These are phyloP conservation scores for Agriopis marginaria DNA, from an alignment of 2,888 invertebrate genomes.

Conservation along the genomic window DNA sequence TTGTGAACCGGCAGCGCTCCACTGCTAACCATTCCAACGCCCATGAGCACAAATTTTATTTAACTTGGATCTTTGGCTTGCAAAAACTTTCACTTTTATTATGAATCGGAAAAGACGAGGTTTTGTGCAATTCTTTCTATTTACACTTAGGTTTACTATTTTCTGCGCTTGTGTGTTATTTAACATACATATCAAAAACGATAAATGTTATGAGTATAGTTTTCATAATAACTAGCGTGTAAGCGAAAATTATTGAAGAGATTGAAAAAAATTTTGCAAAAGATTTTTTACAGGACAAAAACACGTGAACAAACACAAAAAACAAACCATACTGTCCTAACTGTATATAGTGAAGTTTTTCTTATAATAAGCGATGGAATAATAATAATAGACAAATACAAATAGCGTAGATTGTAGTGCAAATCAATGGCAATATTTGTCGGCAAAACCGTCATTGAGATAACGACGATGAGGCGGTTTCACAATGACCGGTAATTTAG, in stretches of 20 bases:
- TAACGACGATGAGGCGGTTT: slow-evolving; percentile 61
- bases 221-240: background rate
- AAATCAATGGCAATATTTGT: slow-evolving; percentile 70
- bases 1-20: slow-evolving; percentile 57
- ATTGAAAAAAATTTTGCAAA: slow-evolving; percentile 5
- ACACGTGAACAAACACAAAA: too few relatives aligned
- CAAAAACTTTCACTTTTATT: slow-evolving; percentile 39
- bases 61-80: slow-evolving; percentile 57
- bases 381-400: slow-evolving; percentile 37
- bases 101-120: slow-evolving; percentile 4
- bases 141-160: background rate
- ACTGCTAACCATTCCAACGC: slow-evolving; percentile 60
- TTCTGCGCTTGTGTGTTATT: too few relatives aligned
- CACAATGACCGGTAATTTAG: slow-evolving; percentile 77
- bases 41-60: slow-evolving; percentile 60
- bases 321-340: too few relatives aligned
- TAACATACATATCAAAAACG: background rate
- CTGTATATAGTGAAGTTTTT: slow-evolving; percentile 14
- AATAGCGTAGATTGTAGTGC: slow-evolving; percentile 48
- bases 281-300: slow-evolving; percentile 6
- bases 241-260: slow-evolving; percentile 2
- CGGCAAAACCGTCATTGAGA: slow-evolving; percentile 64
- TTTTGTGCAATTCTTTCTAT: background rate
- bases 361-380: slow-evolving; percentile 44
- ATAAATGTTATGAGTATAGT: background rate